phyloP scores from a whole-genome alignment of 2,888 invertebrate genomes.

The Iselma pallidipennis region DNA sequence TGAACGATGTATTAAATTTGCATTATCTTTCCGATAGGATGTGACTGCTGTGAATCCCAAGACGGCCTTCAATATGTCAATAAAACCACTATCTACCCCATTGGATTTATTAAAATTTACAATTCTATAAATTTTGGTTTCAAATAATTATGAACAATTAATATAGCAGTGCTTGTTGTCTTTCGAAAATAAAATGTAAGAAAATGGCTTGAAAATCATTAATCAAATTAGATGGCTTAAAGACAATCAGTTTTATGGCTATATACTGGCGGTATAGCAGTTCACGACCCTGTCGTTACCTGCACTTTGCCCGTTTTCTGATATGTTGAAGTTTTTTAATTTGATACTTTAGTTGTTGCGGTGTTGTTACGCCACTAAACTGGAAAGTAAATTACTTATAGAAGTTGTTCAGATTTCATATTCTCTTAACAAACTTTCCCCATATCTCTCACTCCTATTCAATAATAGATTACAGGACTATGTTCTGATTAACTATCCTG shows the following conservation, averaged over 20 bases:
- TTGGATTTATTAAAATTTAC: not conserved
- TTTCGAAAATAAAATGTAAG: too few species aligned
- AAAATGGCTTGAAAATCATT: too few species aligned
- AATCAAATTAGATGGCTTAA: conserved; percentile 12
- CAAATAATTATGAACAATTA: not conserved
- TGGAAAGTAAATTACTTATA: conserved; percentile 35
- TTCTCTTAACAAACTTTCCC: not conserved
- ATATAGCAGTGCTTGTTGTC: not conserved
- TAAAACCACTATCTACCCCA: conserved; percentile 6
- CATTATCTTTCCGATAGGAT: conserved; percentile 12
- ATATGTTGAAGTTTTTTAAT: conserved; percentile 34
- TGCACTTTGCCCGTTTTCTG: not conserved
- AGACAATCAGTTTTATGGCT: conserved; percentile 13
- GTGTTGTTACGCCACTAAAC: conserved; percentile 27
- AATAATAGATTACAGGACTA: conserved; percentile 36
- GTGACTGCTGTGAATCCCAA: not conserved
- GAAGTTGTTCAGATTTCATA: not conserved
- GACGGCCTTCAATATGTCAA: not conserved
- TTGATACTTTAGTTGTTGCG: conserved; percentile 28
- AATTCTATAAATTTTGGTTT: not conserved
- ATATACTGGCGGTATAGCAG: not conserved
- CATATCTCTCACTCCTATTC: conserved; percentile 18
- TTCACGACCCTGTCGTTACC: conserved; percentile 9
- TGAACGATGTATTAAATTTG: conserved; percentile 22
- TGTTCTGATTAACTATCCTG: conserved; percentile 14